Conservation (phyloP, 2,113 vertebrate genomes). For the Apodemus sylvaticus region DNA sequence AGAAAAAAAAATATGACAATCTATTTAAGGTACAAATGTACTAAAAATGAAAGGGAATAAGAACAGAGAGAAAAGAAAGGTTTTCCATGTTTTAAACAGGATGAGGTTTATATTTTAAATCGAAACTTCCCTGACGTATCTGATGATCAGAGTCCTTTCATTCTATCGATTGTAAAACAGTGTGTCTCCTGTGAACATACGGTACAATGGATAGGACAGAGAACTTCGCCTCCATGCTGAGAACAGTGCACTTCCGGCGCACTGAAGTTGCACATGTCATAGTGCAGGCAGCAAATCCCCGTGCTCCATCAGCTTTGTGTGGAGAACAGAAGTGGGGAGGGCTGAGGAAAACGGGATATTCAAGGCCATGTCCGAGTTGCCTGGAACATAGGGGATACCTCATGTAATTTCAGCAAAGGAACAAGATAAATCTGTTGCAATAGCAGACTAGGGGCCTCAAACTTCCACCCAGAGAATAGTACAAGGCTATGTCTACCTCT, state of each 20-base stretch:
- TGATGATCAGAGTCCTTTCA: conserved; percentile 53
- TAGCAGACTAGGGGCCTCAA: conserved; percentile 21
- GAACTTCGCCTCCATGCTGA: conserved; percentile 29
- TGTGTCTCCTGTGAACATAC: not conserved
- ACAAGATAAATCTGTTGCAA: conserved; percentile 32
- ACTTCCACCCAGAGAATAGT: conserved; percentile 62
- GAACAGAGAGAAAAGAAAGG: not conserved
- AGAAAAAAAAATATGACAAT: not conserved
- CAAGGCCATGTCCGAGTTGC: not conserved
- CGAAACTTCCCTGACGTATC: conserved; percentile 60
- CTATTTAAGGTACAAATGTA: conserved; percentile 13
- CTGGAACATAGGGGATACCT: conserved; percentile 29
- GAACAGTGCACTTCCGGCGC: conserved; percentile 17
- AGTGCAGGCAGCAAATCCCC: conserved; percentile 71
- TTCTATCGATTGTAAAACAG: conserved; percentile 30
- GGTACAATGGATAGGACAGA: not conserved
- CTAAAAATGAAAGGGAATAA: not conserved
- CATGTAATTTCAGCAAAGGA: conserved; percentile 9
- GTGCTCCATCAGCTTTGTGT: conserved; percentile 65
- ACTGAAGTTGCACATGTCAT: conserved; percentile 57
- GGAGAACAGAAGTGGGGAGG: conserved; percentile 75
- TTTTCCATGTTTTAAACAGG: conserved; percentile 33
- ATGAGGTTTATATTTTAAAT: conserved; percentile 30
- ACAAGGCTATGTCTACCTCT: conserved; percentile 34
- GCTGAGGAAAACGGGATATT: conserved; percentile 63